Evolutionary conservation across 2,888 invertebrate genomes (phyloP), one percentile per base, ranked within the genome.

Genomic region (Stegophylla sp.): DNA sequence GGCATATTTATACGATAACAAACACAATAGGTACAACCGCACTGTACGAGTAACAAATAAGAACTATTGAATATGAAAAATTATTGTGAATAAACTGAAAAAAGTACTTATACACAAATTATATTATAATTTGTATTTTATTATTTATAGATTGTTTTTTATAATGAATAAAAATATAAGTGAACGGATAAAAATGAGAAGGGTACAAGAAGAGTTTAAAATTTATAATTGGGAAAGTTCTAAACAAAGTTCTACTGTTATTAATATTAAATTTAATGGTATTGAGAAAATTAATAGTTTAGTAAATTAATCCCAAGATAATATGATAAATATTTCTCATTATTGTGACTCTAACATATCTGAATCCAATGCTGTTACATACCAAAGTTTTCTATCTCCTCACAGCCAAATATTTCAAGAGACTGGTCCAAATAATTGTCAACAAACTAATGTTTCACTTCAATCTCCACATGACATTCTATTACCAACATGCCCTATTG

Each of bases 151-250:
- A 61, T 61, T 61, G 61, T 61, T 17, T 61, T 15, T n/a, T 5
- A 61, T 10, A 41, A 63, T 63, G 41, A 17, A 41, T 41, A 41
- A 63, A 41, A 63, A n/a, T 63, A 41, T 34, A 34, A 34, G 63
- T 63, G 17, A 63, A 41, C 63, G 34, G 34, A n/a, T 41, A 41
- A 63, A 63, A 10, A 61, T 26, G 2, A 61, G 61, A 61, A 61
- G 28, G 17, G 61, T 61, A 7, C 61, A 28, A 17, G 28, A 61
- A 28, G 28, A 61, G 17, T 61, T 15, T 28, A 61, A 61, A 28
- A 61, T 61, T 1, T 61, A 61, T 28, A n/a, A n/a, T n/a, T n/a
- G n/a, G n/a, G n/a, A n/a, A n/a, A n/a, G n/a, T n/a, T 9, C 1
- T 17, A 28, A 1, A 28, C 4, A 28, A 61, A 45, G 12, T 45